phyloP scores from a whole-genome alignment of 2,113 vertebrate genomes.

The Cololabis saira region DNA sequence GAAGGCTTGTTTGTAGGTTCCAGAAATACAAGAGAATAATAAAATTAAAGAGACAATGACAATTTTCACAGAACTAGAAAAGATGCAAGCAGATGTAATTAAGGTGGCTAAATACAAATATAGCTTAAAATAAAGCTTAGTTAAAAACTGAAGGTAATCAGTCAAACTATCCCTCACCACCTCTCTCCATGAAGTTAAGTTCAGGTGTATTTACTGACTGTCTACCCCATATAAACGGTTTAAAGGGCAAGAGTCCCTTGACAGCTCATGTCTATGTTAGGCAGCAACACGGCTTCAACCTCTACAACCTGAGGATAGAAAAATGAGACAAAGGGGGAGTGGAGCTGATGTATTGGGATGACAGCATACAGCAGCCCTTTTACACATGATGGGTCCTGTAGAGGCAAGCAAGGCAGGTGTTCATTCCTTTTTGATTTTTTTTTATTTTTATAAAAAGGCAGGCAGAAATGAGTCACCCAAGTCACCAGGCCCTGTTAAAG shows the following conservation, averaged over 20 bases:
- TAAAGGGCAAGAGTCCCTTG: constrained; percentile 24
- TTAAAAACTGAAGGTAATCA: constrained; percentile 4
- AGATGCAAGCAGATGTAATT: background rate
- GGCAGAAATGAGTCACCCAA: constrained; percentile 46
- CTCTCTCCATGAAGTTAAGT: constrained; percentile 3
- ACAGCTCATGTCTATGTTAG: constrained; percentile 52
- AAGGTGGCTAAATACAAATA: background rate
- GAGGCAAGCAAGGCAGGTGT: constrained; percentile 56
- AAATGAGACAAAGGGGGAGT: constrained; percentile 25
- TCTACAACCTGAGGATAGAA: constrained; percentile 30
- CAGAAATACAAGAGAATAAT: too few relatives aligned
- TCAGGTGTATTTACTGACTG: constrained; percentile 30
- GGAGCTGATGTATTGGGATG: constrained; percentile 12
- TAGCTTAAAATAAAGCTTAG: background rate
- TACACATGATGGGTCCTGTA: constrained; percentile 50
- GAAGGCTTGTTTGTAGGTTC: too few relatives aligned
- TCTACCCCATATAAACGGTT: constrained; percentile 21
- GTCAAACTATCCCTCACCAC: constrained; percentile 15
- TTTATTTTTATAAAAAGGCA: constrained; percentile 14
- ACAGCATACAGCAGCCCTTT: constrained; percentile 10
- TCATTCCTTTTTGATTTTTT: constrained; percentile 36
- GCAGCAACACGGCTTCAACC: constrained; percentile 30
- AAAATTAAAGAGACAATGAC: background rate
- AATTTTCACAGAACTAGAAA: background rate
- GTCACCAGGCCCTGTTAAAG: constrained; percentile 40